Evolutionary conservation across 53 echinoderm and acorn worm genomes (phyloP).

Genomic region (Pentamera pediparva): DNA sequence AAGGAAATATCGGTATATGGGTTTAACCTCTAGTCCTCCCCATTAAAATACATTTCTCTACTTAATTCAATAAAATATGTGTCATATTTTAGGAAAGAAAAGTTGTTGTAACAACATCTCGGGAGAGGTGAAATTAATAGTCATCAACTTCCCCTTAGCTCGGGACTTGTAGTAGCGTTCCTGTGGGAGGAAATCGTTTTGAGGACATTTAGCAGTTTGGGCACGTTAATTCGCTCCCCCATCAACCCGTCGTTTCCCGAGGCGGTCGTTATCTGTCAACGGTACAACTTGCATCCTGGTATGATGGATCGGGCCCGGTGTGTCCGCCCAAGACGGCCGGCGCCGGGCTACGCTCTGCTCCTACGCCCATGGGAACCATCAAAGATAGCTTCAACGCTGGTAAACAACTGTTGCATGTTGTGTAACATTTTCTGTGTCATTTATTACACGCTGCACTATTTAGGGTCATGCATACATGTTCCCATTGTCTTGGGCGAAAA

Average conservation of each 20-base stretch:
- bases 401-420: constrained; percentile 42
- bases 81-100: not conserved
- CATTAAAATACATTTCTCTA: no score
- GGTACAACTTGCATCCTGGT: not conserved
- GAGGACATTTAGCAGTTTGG: constrained; percentile 22
- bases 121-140: constrained; percentile 33
- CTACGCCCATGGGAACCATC: constrained; percentile 5
- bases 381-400: constrained; percentile 5
- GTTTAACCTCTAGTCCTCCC: no score
- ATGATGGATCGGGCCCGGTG: constrained; percentile 20
- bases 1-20: no score
- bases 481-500: no score
- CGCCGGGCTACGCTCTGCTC: constrained; percentile 26
- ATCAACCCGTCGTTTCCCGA: constrained; percentile 24
- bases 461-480: constrained; percentile 12
- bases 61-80: not conserved
- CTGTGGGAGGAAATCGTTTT: not conserved
- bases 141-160: constrained; percentile 22
- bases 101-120: constrained; percentile 24
- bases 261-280: constrained; percentile 24
- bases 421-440: constrained; percentile 25
- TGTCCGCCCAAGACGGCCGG: constrained; percentile 28
- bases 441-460: constrained; percentile 1
- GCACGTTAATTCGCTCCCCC: not conserved
- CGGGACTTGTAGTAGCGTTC: not conserved